Conservation (phyloP, 2,113 vertebrate species). For the Albula glossodonta region DNA sequence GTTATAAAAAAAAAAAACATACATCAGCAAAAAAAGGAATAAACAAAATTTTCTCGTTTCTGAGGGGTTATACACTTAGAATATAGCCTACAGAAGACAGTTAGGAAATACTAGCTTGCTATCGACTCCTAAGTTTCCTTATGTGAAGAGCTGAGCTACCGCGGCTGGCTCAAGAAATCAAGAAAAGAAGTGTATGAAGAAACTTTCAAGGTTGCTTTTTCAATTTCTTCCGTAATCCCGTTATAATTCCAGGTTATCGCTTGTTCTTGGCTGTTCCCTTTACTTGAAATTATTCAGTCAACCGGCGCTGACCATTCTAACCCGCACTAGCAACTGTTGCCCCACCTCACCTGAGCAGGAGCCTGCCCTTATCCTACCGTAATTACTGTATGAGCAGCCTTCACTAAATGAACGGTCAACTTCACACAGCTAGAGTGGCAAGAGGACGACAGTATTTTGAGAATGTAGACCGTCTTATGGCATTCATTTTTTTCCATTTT, state of each 20-base stretch:
- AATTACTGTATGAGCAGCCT: not conserved
- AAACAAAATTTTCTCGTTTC: not conserved
- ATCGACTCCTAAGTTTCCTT: not conserved
- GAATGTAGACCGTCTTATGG: too few relatives aligned
- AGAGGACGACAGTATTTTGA: not conserved
- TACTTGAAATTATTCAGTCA: constrained; percentile 47
- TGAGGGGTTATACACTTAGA: not conserved
- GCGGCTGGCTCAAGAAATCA: not conserved
- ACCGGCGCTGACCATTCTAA: constrained; percentile 23
- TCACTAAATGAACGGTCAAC: not conserved
- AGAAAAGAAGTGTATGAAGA: not conserved
- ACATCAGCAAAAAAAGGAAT: not conserved
- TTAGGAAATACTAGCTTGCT: not conserved
- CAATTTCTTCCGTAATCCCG: constrained; percentile 29
- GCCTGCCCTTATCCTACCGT: not conserved
- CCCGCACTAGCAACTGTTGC: constrained; percentile 21
- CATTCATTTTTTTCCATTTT: too few relatives aligned
- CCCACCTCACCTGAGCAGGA: constrained; percentile 45
- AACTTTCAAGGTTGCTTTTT: not conserved
- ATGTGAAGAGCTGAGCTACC: not conserved
- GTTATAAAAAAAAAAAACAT: not conserved
- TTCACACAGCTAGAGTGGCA: not conserved
- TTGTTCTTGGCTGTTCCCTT: constrained; percentile 25
- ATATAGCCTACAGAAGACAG: not conserved
- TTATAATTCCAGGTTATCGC: constrained; percentile 38